Evolutionary conservation across 92 coral and sea anemone genomes (phyloP), one percentile per base, ranked within the genome.

Genomic region (Epizoanthus ramosus): DNA sequence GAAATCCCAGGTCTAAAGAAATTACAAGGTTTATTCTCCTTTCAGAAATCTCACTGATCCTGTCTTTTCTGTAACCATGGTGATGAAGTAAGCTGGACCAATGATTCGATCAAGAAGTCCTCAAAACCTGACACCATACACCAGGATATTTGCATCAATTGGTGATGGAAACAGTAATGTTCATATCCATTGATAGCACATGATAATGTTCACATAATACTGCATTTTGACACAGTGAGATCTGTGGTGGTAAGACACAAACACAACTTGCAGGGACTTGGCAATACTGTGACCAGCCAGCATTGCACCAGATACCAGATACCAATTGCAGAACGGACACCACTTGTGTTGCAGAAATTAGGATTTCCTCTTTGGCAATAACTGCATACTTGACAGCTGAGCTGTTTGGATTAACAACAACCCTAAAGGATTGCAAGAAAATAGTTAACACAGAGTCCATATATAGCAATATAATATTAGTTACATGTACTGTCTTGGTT

Each of bases 201-300:
- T 0, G 99, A 96, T 18, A 89, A 47, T 13, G 99, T 84, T 96
- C 99, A 69, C 91, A 81, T 25, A 96, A 80, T 25, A 91, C 94
- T 23, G 94, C 98, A 52, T 94, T 0, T 0, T 28, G 98, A 14
- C 93, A 88, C 18, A 96, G 90, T 3, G 96, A 83, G 9, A 93
- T 83, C 76, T 90, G 98, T 8, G 98, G 95, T 64, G 98, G 98
- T 19, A 96, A 86, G 21, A 71, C 17, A 43, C 87, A 84, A 14
- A 96, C 86, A 16, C 90, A 84, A 12, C 79, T 85, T 41, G 94
- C 91, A 63, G 88, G 88, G 15, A 93, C 93, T 57, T 94, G 89
- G 57, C 98, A 92, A 70, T 90, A 96, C 83, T 96, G 96, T n/a
- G 99, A 92, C 99, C 99, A 96, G 2, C 99, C 99, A 17, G 98